Evolutionary conservation across 2,797 vertebrate genomes (phyloP), one percentile per base, ranked within the genome.

Genomic region (Sebastes vulpes): DNA sequence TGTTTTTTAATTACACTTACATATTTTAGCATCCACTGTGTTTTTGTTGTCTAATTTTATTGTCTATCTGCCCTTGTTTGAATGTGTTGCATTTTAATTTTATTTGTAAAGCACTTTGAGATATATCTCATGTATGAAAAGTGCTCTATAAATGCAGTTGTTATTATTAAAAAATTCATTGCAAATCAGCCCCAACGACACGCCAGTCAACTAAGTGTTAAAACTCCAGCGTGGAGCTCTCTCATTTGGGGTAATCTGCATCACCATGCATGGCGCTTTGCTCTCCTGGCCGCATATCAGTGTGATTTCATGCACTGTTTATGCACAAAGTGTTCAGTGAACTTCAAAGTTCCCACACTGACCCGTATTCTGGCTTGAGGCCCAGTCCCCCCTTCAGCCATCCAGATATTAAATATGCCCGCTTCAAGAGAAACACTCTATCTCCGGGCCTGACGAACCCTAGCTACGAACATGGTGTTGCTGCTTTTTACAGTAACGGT

Each of bases 291-390:
- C 1, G 56, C 65, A 76, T 56, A 81, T 84, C 76, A 72, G 21
- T 66, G 28, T 77, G 82, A 90, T 90, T 92, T 89, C 79, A 92
- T 82, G 79, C 87, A 81, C 88, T 86, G 84, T 89, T 92, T 92
- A 75, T 84, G 60, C 82, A 91, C 85, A 89, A 92, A 90, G 86
- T 74, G 84, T 29, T 75, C 77, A 84, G 59, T 91, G 84, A 91
- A 87, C 86, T 86, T 79, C 79, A 82, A 70, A 81, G 21, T 61
- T 67, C 78, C 32, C 18, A 70, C 54, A 42, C 29, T 72, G 81
- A 85, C 75, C 64, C 64, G 53, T 23, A 20, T 29, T 61, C 56
- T 87, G 85, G 87, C 78, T 70, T 11, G 11, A 48, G 23, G 66
- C 84, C 85, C 38, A 18, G 48, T 59, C 26, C 71, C 73, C 11